These are phyloP conservation scores for Aplodontia rufa DNA, from an alignment of 2,113 vertebrate species.

Conservation along the genomic window DNA sequence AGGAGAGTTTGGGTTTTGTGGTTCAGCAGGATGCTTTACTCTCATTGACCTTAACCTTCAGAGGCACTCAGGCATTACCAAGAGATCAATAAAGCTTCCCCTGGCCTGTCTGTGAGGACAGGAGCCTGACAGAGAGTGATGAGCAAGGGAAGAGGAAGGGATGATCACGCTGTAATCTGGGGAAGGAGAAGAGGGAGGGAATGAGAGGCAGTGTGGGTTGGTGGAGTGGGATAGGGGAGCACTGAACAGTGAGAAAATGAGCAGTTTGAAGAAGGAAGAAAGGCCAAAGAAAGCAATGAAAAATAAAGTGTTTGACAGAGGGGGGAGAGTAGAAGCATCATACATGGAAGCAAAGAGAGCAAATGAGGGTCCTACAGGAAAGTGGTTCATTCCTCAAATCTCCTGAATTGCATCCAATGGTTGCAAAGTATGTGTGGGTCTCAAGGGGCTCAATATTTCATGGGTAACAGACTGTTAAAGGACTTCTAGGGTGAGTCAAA, in stretches of 20 bases:
- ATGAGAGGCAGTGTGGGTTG: accelerated
- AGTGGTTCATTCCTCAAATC: not conserved
- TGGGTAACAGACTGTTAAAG: not conserved
- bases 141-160: not conserved
- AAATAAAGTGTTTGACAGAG: not conserved
- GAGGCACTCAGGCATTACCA: not conserved
- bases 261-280: not conserved
- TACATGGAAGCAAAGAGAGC: not conserved
- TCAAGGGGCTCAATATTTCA: not conserved
- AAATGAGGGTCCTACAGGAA: not conserved
- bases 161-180: not conserved
- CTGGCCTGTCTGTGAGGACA: slow-evolving; percentile 9
- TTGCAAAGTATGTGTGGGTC: not conserved
- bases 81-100: not conserved
- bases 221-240: accelerated
- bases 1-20: slow-evolving; percentile 80
- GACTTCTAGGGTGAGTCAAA: not conserved
- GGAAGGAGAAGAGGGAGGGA: not conserved
- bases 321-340: not conserved
- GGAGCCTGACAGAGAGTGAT: slow-evolving; percentile 72
- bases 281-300: not conserved
- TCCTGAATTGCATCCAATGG: too few relatives aligned
- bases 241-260: not conserved
- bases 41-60: slow-evolving; percentile 71
- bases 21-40: slow-evolving; percentile 74